A percentile compares a stretch with the other conserved stretches of the same genome.
Evolutionary conservation across 2,797 vertebrate genomes (phyloP).

Genomic region (Catharus ustulatus): DNA sequence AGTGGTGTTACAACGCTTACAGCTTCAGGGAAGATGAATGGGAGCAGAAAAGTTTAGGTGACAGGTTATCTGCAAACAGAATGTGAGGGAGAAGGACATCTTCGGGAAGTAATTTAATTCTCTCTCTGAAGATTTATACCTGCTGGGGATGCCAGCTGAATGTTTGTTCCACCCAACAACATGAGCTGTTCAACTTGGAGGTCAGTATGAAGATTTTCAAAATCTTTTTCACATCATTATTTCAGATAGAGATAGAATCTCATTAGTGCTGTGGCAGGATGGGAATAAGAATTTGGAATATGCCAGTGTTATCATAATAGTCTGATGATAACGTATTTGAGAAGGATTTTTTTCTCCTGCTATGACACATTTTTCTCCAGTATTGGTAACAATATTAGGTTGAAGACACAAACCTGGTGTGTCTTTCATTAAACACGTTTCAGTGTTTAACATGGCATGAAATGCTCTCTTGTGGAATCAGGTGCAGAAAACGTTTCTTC

Average conservation of each 20-base stretch:
- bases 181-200: background rate
- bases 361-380: background rate
- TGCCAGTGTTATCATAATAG: background rate
- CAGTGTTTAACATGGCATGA: background rate
- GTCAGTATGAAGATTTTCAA: background rate
- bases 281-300: background rate
- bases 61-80: background rate
- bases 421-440: fast-evolving
- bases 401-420: background rate
- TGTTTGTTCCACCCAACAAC: background rate
- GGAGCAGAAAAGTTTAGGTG: background rate
- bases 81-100: background rate
- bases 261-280: background rate
- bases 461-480: background rate
- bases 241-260: background rate
- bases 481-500: background rate
- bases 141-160: background rate
- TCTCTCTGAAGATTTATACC: background rate
- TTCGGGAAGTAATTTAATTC: background rate
- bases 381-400: background rate
- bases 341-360: background rate
- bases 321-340: background rate
- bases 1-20: background rate
- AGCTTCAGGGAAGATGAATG: background rate
- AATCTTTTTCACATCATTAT: background rate